A percentile compares a stretch with the other conserved stretches of the same genome.
Evolutionary conservation across 2,888 invertebrate species (phyloP).

Genomic region (Eulithis testata): DNA sequence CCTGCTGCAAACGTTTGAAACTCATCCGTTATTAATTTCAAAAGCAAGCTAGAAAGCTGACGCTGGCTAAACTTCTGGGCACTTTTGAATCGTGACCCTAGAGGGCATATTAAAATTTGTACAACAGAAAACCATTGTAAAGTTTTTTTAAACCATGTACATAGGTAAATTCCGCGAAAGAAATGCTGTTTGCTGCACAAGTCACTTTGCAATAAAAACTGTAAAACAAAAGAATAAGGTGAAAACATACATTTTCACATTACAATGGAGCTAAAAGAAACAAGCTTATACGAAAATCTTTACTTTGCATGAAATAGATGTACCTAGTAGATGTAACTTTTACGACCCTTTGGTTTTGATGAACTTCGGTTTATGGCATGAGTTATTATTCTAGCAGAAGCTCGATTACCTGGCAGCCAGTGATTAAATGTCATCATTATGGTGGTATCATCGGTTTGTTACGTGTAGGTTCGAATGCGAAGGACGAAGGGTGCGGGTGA

Average conservation of each 20-base stretch:
- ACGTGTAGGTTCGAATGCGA: constrained; percentile 46
- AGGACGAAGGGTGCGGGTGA: constrained; percentile 70
- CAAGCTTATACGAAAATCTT: not conserved
- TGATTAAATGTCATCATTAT: constrained; percentile 36
- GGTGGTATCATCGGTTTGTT: constrained; percentile 29
- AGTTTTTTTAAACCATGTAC: constrained; percentile 8
- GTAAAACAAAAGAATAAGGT: not conserved
- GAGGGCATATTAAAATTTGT: not conserved
- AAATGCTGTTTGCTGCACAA: not conserved
- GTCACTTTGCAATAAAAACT: not conserved
- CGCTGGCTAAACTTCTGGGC: not conserved
- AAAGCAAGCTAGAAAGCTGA: constrained; percentile 4
- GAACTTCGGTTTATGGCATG: constrained; percentile 10
- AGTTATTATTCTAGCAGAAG: constrained; percentile 11
- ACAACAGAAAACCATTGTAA: constrained; percentile 17
- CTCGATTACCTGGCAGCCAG: constrained; percentile 18
- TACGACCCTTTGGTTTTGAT: constrained; percentile 13
- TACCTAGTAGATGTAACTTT: not conserved
- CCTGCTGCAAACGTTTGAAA: constrained; percentile 11
- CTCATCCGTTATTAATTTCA: constrained; percentile 16
- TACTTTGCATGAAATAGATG: not conserved
- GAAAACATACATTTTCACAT: not conserved
- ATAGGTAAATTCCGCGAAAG: not conserved
- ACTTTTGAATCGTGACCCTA: constrained; percentile 3
- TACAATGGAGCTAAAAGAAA: not conserved